Evolutionary conservation across 1,140 invertebrate species (phyloP).

Genomic region (Mizuhopecten yessoensis): DNA sequence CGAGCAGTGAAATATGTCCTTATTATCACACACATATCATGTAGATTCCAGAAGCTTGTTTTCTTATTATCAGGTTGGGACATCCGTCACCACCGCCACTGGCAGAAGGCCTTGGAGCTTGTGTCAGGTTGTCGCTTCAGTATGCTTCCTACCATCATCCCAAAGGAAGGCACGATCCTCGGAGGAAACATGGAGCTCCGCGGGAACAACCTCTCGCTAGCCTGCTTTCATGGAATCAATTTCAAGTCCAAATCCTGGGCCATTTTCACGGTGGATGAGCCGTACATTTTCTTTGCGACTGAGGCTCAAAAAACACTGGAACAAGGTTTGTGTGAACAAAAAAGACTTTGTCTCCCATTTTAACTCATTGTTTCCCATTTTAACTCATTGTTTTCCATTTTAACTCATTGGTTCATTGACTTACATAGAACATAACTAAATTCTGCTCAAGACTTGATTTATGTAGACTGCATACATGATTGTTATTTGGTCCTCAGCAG

Average conservation of each 20-base stretch:
- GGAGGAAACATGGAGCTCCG: constrained; percentile 92
- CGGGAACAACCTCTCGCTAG: constrained; percentile 94
- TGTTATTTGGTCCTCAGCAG: no score
- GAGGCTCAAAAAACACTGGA: constrained; percentile 89
- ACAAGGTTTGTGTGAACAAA: constrained; percentile 72
- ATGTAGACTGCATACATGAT: no score
- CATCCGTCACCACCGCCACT: constrained; percentile 92
- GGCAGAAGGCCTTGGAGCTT: constrained; percentile 91
- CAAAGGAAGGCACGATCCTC: constrained; percentile 90
- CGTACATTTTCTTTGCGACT: constrained; percentile 96
- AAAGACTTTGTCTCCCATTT: no score
- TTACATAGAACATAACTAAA: no score
- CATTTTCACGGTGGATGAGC: constrained; percentile 96
- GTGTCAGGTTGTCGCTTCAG: constrained; percentile 90
- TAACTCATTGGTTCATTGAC: no score
- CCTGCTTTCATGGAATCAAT: constrained; percentile 98
- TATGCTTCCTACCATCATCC: constrained; percentile 89
- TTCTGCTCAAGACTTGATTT: no score
- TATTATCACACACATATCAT: no score
- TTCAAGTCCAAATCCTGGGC: constrained; percentile 99
- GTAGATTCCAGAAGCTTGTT: no score
- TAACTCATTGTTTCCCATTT: no score
- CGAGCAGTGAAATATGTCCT: no score
- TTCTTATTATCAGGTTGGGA: constrained; percentile 69
- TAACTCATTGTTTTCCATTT: no score